A percentile compares a stretch with the other conserved stretches of the same genome.
Evolutionary conservation across 2,888 invertebrate genomes (phyloP).

Genomic region (Ametastegia equiseti): DNA sequence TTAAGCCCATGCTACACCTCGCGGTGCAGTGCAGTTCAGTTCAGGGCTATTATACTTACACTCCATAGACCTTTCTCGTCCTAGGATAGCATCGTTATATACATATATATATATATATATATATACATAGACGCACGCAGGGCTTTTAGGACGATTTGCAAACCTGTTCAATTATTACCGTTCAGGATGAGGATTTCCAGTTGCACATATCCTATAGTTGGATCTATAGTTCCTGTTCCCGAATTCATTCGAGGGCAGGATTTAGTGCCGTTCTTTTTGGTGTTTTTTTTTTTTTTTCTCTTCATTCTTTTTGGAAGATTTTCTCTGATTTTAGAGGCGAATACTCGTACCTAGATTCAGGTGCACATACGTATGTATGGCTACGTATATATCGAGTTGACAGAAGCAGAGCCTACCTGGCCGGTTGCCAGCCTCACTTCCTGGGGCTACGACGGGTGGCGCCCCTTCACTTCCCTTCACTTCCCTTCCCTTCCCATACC

Average conservation of each 20-base stretch:
- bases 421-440: conserved; percentile 65
- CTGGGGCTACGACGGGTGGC: conserved; percentile 47
- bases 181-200: not conserved
- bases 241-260: not conserved
- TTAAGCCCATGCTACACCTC: conserved; percentile 30
- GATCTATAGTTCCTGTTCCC: not conserved
- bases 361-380: not conserved
- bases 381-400: conserved; percentile 54
- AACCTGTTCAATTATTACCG: conserved; percentile 17
- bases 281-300: not conserved
- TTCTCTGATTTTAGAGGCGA: not conserved
- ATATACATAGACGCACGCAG: not conserved
- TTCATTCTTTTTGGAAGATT: not conserved
- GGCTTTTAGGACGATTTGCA: conserved; percentile 21
- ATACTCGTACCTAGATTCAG: not conserved
- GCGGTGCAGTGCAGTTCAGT: no score
- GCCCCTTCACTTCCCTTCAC: conserved; percentile 55
- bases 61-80: not conserved
- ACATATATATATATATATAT: no score
- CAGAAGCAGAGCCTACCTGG: conserved; percentile 71
- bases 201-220: not conserved
- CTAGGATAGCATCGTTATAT: no score
- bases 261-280: not conserved
- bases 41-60: conserved; percentile 31
- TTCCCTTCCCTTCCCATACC: conserved; percentile 44